Conservation (phyloP, 2,113 vertebrate genomes). For the Girardinichthys multiradiatus region DNA sequence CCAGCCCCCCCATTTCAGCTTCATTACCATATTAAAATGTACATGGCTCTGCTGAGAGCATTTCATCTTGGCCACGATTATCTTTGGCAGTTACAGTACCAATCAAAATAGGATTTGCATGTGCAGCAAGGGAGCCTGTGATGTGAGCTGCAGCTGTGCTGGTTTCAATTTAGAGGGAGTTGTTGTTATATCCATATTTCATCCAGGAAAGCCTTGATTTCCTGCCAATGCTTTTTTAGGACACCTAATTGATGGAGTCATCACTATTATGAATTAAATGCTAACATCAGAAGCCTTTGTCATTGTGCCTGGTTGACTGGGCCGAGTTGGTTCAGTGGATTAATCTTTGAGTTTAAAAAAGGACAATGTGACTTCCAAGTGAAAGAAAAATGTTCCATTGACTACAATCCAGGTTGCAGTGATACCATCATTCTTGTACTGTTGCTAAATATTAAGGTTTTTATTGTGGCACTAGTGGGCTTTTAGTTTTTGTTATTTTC, state of each 20-base stretch:
- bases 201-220: constrained; percentile 26
- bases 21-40: constrained; percentile 54
- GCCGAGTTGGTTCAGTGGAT: neutral
- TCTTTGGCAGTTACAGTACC: constrained; percentile 37
- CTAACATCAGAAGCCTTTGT: neutral
- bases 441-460: too few relatives aligned
- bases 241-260: constrained; percentile 11
- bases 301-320: neutral
- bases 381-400: neutral
- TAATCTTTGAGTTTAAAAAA: neutral
- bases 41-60: constrained; percentile 23
- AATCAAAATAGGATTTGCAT: constrained; percentile 51
- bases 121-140: constrained; percentile 39
- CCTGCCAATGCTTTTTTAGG: constrained; percentile 5
- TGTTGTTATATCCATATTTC: constrained; percentile 35
- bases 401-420: neutral
- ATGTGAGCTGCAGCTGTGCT: constrained; percentile 35
- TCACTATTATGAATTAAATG: constrained; percentile 19
- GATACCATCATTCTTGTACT: neutral
- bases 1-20: constrained; percentile 36
- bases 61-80: constrained; percentile 59
- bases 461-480: too few relatives aligned
- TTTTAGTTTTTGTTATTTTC: too few relatives aligned
- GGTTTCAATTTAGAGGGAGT: constrained; percentile 57
- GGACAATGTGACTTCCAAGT: neutral